Evolutionary conservation across 2,888 invertebrate species (phyloP).

Genomic region (Patella pellucida): DNA sequence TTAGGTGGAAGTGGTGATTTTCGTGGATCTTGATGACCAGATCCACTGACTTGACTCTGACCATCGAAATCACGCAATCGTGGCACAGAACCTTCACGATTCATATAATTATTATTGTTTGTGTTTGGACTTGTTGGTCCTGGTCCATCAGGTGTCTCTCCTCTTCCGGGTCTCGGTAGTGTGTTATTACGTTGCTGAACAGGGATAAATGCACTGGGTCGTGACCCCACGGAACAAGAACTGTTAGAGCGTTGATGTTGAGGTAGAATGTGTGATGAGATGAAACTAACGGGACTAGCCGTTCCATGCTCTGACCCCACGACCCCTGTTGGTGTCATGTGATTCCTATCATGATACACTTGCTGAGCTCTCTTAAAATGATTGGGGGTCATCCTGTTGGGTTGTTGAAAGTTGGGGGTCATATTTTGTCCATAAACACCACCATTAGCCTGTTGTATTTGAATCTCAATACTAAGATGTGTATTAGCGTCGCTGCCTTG

Average conservation of each 20-base stretch:
- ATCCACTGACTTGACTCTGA: constrained; percentile 53
- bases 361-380: not conserved
- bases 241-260: constrained; percentile 54
- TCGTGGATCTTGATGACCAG: constrained; percentile 27
- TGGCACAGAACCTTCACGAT: constrained; percentile 49
- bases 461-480: constrained; percentile 60
- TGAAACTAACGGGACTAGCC: constrained; percentile 25
- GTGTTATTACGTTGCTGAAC: constrained; percentile 58
- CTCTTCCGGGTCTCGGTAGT: constrained; percentile 39
- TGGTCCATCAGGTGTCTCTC: not conserved
- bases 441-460: constrained; percentile 50
- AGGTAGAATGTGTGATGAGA: constrained; percentile 33
- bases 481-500: constrained; percentile 54
- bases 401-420: constrained; percentile 15
- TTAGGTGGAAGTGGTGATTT: constrained; percentile 28
- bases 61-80: constrained; percentile 59
- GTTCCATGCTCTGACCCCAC: constrained; percentile 20
- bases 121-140: constrained; percentile 19
- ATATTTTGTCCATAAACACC: constrained; percentile 29
- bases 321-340: constrained; percentile 40
- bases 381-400: not conserved
- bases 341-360: constrained; percentile 31
- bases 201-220: constrained; percentile 58
- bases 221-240: constrained; percentile 51
- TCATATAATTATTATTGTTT: constrained; percentile 41